phyloP scores from a whole-genome alignment of 2,113 vertebrate genomes.

The Pterocles gutturalis region DNA sequence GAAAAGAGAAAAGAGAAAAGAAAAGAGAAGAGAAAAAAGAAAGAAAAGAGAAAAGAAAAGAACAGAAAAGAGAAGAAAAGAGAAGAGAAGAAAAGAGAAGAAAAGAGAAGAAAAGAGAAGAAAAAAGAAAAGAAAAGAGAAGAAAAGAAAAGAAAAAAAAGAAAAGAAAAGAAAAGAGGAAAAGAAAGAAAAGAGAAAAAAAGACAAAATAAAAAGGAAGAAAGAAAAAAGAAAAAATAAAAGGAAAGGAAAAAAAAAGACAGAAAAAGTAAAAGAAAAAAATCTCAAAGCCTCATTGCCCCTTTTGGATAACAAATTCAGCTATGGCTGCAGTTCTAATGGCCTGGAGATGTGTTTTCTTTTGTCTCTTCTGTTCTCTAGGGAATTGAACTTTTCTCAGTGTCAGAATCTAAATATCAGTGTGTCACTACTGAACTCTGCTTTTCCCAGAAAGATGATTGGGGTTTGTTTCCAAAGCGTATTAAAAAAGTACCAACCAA shows the following conservation, averaged over 20 bases:
- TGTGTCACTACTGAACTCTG: neutral
- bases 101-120: too few species aligned
- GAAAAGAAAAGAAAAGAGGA: neutral
- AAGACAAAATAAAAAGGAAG: too few species aligned
- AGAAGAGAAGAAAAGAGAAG: too few species aligned
- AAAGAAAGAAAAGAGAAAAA: neutral
- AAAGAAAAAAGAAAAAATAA: neutral
- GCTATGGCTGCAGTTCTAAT: neutral
- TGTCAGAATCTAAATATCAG: neutral
- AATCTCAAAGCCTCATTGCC: neutral
- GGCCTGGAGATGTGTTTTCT: neutral
- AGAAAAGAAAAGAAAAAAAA: too few species aligned
- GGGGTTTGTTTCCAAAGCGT: neutral
- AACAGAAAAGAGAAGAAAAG: too few species aligned
- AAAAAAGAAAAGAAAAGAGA: too few species aligned
- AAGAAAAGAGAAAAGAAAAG: fast-evolving
- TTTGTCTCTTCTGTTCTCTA: neutral
- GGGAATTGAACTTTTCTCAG: neutral
- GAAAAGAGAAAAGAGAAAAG: neutral
- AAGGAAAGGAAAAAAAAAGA: neutral
- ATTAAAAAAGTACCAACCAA: neutral
- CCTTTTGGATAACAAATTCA: neutral
- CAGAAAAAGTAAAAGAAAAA: neutral
- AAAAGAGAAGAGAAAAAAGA: too few species aligned
- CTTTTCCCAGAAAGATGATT: neutral